A percentile compares a stretch with the other conserved stretches of the same genome.
phyloP scores from a whole-genome alignment of 1,140 invertebrate genomes.

The Apolygus lucorum region DNA sequence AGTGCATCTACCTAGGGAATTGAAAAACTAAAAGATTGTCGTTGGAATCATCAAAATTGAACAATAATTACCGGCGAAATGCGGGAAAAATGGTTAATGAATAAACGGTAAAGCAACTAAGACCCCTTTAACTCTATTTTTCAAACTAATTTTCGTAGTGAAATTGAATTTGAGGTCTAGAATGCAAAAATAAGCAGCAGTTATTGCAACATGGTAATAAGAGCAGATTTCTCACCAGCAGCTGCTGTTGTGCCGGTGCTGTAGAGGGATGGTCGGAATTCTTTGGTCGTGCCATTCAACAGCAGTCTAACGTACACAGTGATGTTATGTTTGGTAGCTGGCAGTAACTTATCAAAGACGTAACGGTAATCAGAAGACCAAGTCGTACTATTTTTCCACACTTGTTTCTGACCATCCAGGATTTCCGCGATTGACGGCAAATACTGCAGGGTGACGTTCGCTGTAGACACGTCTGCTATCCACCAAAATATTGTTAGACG shows the following conservation, averaged over 20 bases:
- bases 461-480: not conserved
- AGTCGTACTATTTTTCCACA: constrained; percentile 48
- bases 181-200: too few species aligned
- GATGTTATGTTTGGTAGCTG: constrained; percentile 65
- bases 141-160: too few species aligned
- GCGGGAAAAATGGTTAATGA: too few species aligned
- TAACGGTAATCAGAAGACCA: constrained; percentile 48
- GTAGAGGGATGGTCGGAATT: constrained; percentile 53
- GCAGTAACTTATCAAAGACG: constrained; percentile 53
- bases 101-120: too few species aligned
- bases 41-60: too few species aligned
- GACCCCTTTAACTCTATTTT: too few species aligned
- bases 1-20: too few species aligned
- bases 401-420: constrained; percentile 32
- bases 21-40: too few species aligned
- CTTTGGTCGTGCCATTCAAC: constrained; percentile 39
- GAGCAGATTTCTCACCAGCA: constrained; percentile 44
- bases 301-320: constrained; percentile 56
- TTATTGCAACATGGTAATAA: too few species aligned
- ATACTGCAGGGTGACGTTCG: constrained; percentile 45
- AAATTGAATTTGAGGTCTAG: too few species aligned
- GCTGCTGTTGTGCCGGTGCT: constrained; percentile 51
- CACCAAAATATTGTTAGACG: constrained; percentile 44
- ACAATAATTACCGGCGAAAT: too few species aligned
- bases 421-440: constrained; percentile 46